Conservation (phyloP, 2,113 vertebrate genomes). For the Otolemur garnettii region DNA sequence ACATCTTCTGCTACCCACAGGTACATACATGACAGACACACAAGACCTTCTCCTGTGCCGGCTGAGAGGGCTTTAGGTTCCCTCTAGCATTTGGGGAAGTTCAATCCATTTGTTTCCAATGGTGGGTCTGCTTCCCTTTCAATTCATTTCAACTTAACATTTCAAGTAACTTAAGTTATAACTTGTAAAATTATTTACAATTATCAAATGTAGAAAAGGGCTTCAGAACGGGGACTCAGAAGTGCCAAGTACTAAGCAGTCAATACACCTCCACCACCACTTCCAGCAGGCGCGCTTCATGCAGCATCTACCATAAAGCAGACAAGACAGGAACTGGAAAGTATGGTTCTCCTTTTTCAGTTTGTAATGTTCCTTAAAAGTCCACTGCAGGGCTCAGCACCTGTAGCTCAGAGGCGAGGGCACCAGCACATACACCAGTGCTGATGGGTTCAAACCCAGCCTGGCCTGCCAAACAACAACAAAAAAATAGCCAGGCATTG, state of each 20-base stretch:
- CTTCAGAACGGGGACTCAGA: neutral
- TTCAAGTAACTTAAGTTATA: neutral
- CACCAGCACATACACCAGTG: too few relatives aligned
- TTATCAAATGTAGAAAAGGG: neutral
- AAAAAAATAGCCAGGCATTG: too few relatives aligned
- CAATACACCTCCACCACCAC: neutral
- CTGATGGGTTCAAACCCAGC: too few relatives aligned
- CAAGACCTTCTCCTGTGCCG: neutral
- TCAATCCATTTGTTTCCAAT: neutral
- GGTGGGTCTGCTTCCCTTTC: neutral
- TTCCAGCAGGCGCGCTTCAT: neutral
- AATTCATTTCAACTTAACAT: conserved; percentile 33
- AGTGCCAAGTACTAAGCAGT: neutral
- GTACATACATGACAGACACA: neutral
- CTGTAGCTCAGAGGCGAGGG: too few relatives aligned
- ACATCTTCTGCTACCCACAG: conserved; percentile 42
- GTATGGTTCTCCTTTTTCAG: neutral
- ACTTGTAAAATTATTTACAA: neutral
- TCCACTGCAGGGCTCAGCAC: neutral
- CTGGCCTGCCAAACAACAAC: too few relatives aligned
- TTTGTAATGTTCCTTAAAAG: neutral
- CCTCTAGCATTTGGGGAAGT: neutral
- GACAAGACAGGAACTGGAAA: neutral
- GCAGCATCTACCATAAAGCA: neutral
- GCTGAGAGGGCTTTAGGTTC: neutral